phyloP scores from a whole-genome alignment of 2,888 invertebrate species.

The Drosophila nigricruria region DNA sequence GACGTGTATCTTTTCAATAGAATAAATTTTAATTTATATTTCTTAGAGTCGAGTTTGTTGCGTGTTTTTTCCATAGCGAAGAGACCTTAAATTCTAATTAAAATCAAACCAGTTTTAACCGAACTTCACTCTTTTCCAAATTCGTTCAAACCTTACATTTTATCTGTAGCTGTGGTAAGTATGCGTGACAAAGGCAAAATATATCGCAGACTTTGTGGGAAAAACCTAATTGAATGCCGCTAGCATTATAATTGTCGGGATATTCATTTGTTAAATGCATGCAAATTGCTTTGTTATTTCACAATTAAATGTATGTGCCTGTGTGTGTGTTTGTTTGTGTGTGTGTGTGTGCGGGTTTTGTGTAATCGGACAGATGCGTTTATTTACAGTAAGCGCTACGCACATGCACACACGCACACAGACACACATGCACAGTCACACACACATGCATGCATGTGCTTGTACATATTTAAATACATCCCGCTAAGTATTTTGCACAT shows the following conservation, averaged over 20 bases:
- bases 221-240: neutral
- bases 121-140: conserved; percentile 1
- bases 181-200: neutral
- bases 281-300: neutral
- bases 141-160: conserved; percentile 3
- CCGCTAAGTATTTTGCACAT: neutral
- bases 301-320: neutral
- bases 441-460: neutral
- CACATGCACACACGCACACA: neutral
- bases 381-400: neutral
- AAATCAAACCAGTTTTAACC: neutral
- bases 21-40: conserved; percentile 9
- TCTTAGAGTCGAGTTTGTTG: neutral
- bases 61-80: neutral
- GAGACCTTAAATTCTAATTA: neutral
- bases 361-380: conserved; percentile 2
- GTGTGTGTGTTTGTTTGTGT: neutral
- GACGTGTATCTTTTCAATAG: conserved; percentile 11
- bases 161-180: conserved; percentile 9
- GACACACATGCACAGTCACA: neutral
- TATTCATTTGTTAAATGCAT: neutral
- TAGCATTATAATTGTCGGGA: neutral
- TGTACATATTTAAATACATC: neutral
- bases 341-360: neutral
- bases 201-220: neutral